Percentiles rank a stretch among this genome's conserved stretches.
Conservation (phyloP, 2,113 vertebrate species). For the Sisor rabdophorus region DNA sequence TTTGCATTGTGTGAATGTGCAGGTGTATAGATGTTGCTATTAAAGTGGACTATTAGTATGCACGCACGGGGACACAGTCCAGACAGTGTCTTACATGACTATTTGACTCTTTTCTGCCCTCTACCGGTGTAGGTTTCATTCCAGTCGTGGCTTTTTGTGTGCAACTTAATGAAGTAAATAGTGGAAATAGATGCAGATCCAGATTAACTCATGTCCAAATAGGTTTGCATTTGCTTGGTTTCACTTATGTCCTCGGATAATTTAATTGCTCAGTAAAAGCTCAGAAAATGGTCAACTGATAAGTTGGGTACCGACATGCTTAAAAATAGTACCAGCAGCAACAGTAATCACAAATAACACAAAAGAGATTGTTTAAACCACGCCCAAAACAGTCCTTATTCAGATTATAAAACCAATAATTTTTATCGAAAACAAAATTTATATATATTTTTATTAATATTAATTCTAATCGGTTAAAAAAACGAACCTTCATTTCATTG, state of each 20-base stretch:
- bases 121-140: conserved; percentile 17
- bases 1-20: too few species aligned
- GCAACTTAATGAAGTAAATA: conserved; percentile 29
- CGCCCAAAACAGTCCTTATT: background rate
- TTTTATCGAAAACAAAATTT: background rate
- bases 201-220: conserved; percentile 1
- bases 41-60: too few species aligned
- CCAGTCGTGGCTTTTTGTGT: background rate
- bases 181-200: conserved; percentile 12
- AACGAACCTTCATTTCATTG: background rate
- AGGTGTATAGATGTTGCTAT: too few species aligned
- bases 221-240: background rate
- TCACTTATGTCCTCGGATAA: background rate
- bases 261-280: background rate
- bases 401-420: background rate
- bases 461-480: too few species aligned
- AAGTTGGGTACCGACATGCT: background rate
- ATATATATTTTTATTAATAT: background rate
- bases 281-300: background rate
- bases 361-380: too few species aligned
- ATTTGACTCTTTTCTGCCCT: conserved; percentile 24
- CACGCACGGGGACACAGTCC: too few species aligned
- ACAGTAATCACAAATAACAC: background rate
- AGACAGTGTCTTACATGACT: background rate
- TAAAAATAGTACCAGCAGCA: background rate